Conservation (phyloP, 2,797 vertebrate genomes). For the Clarias laeviceps region DNA sequence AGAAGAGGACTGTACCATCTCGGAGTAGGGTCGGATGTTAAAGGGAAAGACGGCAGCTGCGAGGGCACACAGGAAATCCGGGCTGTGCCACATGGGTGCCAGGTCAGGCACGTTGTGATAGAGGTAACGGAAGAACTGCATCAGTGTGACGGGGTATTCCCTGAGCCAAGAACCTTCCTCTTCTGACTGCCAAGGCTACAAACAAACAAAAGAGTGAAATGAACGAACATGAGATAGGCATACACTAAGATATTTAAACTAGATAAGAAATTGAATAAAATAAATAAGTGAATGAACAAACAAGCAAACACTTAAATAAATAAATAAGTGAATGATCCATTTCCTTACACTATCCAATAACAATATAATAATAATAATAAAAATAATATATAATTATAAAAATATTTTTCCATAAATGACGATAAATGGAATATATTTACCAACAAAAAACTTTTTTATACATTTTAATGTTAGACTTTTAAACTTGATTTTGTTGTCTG, state of each 20-base stretch:
- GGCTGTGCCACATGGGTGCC: conserved; percentile 92
- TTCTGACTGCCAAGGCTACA: conserved; percentile 97
- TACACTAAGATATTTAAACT: background rate
- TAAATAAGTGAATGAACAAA: background rate
- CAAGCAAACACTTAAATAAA: background rate
- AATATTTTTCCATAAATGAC: background rate
- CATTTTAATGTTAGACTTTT: background rate
- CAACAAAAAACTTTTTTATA: background rate
- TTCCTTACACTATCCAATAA: background rate
- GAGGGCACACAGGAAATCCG: conserved; percentile 93
- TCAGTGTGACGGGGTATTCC: conserved; percentile 95
- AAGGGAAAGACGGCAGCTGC: conserved; percentile 95
- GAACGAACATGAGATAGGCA: background rate
- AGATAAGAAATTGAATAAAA: background rate
- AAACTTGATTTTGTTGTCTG: background rate
- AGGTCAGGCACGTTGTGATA: conserved; percentile 97
- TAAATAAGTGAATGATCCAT: too few relatives aligned
- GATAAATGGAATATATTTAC: background rate
- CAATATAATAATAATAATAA: background rate
- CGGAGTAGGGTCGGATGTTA: conserved; percentile 96
- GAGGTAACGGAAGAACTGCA: conserved; percentile 98
- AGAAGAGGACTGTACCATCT: conserved; percentile 81
- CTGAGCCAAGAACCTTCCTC: conserved; percentile 98
- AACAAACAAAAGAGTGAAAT: conserved; percentile 5
- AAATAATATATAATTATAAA: background rate